A percentile compares a stretch with the other conserved stretches of the same genome.
phyloP scores from a whole-genome alignment of 2,113 vertebrate species.

The Clarias magur region DNA sequence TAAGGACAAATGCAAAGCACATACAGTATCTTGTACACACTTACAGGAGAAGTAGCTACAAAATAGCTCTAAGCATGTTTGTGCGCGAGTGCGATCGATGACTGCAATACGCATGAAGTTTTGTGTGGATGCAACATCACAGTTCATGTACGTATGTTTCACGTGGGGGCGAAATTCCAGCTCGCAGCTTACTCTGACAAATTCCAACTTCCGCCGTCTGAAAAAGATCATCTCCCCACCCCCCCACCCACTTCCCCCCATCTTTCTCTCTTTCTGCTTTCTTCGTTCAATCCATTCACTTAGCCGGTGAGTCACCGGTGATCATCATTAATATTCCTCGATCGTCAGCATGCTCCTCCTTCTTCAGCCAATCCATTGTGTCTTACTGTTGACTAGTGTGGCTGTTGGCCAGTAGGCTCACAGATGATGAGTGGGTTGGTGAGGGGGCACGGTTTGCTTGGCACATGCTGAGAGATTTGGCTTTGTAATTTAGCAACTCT shows the following conservation, averaged over 20 bases:
- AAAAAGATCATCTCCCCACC: constrained; percentile 26
- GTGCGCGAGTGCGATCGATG: neutral
- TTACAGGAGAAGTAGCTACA: neutral
- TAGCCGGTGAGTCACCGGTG: constrained; percentile 41
- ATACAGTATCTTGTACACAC: neutral
- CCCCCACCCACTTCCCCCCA: neutral
- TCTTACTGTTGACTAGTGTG: constrained; percentile 46
- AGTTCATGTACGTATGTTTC: constrained; percentile 38
- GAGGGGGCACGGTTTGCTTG: constrained; percentile 48
- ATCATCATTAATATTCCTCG: constrained; percentile 38
- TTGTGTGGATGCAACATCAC: constrained; percentile 21
- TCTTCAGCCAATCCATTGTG: constrained; percentile 43
- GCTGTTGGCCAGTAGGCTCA: constrained; percentile 44
- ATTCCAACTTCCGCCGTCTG: constrained; percentile 39
- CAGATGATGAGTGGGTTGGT: constrained; percentile 53
- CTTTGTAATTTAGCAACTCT: constrained; percentile 28
- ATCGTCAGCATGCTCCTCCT: constrained; percentile 32
- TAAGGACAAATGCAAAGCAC: neutral
- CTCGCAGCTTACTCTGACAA: constrained; percentile 44
- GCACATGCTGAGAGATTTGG: constrained; percentile 45
- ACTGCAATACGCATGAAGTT: neutral
- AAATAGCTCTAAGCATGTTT: neutral
- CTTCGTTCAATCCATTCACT: constrained; percentile 33
- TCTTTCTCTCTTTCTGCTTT: constrained; percentile 30
- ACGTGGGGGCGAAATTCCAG: constrained; percentile 28